phyloP scores from a whole-genome alignment of 2,113 vertebrate species.

The Collichthys lucidus region DNA sequence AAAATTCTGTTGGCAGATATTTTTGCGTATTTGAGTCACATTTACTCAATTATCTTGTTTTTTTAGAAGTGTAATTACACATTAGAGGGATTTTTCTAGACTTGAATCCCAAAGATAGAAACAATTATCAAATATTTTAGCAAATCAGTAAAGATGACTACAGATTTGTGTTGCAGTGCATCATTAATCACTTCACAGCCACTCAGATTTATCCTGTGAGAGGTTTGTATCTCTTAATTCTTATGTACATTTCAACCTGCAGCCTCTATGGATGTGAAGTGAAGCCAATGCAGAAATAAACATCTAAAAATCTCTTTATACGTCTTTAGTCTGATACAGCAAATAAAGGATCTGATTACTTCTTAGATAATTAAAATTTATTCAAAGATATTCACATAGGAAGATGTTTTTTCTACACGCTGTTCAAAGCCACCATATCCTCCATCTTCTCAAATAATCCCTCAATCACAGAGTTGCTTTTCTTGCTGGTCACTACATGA shows the following conservation, averaged over 20 bases:
- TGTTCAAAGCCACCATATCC: constrained; percentile 58
- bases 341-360: neutral
- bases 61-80: neutral
- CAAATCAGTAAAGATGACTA: neutral
- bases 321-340: neutral
- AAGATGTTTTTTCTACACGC: neutral
- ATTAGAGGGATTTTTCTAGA: too few species aligned
- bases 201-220: neutral
- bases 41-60: neutral
- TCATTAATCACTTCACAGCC: neutral
- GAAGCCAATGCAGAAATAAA: too few species aligned
- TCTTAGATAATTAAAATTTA: constrained; percentile 13
- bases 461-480: constrained; percentile 25
- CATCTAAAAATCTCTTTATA: too few species aligned
- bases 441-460: constrained; percentile 75
- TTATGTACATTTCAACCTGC: too few species aligned
- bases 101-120: too few species aligned
- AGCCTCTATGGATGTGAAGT: too few species aligned
- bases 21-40: neutral
- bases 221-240: too few species aligned
- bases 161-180: neutral
- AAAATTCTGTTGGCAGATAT: neutral
- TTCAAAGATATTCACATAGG: constrained; percentile 8
- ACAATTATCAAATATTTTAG: neutral
- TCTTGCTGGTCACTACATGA: constrained; percentile 68